A percentile compares a stretch with the other conserved stretches of the same genome.
Evolutionary conservation across 2,797 vertebrate genomes (phyloP).

Genomic region (Anguilla megastoma): DNA sequence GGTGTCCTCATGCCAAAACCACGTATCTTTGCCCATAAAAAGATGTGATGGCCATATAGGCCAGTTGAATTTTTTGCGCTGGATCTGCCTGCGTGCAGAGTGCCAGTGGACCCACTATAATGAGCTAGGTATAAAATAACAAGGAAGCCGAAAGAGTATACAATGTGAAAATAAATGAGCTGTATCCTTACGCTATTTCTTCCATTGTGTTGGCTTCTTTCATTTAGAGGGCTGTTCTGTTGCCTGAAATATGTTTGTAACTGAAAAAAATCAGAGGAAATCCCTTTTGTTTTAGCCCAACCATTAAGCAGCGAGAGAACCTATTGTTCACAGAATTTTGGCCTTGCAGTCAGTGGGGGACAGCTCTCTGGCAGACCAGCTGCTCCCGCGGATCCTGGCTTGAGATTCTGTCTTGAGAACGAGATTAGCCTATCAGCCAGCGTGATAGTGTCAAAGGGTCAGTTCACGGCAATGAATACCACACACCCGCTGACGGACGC

Average conservation of each 20-base stretch:
- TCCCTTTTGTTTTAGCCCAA: neutral
- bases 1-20: neutral
- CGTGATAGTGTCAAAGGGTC: neutral
- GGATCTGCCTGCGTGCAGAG: neutral
- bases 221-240: neutral
- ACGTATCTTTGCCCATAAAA: neutral
- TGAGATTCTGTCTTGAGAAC: neutral
- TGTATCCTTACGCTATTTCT: neutral
- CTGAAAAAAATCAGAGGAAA: neutral
- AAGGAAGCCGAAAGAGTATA: neutral
- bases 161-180: neutral
- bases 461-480: neutral
- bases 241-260: neutral
- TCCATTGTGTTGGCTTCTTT: neutral
- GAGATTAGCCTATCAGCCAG: constrained; percentile 5
- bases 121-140: neutral
- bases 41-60: neutral
- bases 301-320: neutral
- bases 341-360: neutral
- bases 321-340: neutral
- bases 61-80: neutral
- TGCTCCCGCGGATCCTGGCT: neutral
- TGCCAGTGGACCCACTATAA: neutral
- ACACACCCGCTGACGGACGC: neutral
- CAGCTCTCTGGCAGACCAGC: neutral